Conservation (phyloP, 2,797 vertebrate species). For the Ceyx erithaca region DNA sequence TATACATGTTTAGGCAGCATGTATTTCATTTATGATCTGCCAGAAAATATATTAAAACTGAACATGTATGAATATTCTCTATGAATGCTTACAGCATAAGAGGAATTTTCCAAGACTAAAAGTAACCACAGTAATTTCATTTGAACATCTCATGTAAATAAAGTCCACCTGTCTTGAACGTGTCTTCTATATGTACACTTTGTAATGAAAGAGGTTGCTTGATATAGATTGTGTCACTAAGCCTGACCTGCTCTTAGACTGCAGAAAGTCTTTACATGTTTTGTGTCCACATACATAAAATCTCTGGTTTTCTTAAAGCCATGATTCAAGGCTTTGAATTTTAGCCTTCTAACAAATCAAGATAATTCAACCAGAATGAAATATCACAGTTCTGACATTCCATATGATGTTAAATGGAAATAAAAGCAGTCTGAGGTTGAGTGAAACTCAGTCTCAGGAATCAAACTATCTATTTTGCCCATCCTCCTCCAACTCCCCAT, state of each 20-base stretch:
- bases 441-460: slow-evolving; percentile 17
- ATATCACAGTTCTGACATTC: not conserved
- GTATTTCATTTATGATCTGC: slow-evolving; percentile 70
- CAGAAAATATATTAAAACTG: slow-evolving; percentile 71
- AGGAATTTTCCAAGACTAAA: slow-evolving; percentile 53
- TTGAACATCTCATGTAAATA: slow-evolving; percentile 29
- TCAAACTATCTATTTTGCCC: slow-evolving; percentile 22
- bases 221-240: not conserved
- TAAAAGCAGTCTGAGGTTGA: not conserved
- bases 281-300: not conserved
- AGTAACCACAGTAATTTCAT: slow-evolving; percentile 39
- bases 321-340: slow-evolving; percentile 7
- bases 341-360: not conserved
- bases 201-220: not conserved
- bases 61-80: slow-evolving; percentile 51
- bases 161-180: not conserved
- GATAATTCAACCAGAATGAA: not conserved
- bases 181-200: not conserved
- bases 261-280: not conserved
- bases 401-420: slow-evolving; percentile 16
- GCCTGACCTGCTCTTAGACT: not conserved
- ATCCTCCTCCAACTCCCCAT: slow-evolving; percentile 10
- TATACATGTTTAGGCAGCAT: slow-evolving; percentile 65
- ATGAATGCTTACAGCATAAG: slow-evolving; percentile 32
- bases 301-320: not conserved